A percentile compares a stretch with the other conserved stretches of the same genome.
phyloP scores from a whole-genome alignment of 2,888 invertebrate genomes.

The Corythucha ciliata region DNA sequence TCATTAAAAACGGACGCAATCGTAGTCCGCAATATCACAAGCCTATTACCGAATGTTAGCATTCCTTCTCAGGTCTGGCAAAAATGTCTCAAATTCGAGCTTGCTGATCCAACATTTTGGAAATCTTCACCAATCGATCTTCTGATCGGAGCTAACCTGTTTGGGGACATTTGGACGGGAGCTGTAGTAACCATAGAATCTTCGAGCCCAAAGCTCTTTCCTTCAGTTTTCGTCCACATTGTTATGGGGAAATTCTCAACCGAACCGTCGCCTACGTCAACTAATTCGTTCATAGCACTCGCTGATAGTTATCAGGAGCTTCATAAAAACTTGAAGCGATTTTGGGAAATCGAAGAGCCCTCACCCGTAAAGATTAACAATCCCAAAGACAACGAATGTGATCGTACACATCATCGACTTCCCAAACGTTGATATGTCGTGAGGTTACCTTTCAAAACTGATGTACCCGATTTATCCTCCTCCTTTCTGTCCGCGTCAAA shows the following conservation, averaged over 20 bases:
- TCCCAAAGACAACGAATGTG: not conserved
- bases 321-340: not conserved
- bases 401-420: not conserved
- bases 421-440: not conserved
- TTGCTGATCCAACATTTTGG: constrained; percentile 17
- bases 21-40: not conserved
- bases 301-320: not conserved
- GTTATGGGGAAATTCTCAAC: not conserved
- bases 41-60: too few relatives aligned
- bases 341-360: constrained; percentile 6
- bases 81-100: too few relatives aligned
- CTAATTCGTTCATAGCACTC: not conserved
- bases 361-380: not conserved
- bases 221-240: not conserved
- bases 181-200: not conserved
- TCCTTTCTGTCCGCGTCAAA: not conserved
- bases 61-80: too few relatives aligned
- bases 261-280: not conserved
- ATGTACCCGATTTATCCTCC: not conserved
- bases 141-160: constrained; percentile 12
- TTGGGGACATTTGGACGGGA: not conserved
- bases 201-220: not conserved
- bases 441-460: not conserved
- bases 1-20: too few relatives aligned
- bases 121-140: constrained; percentile 11